These are phyloP conservation scores for Tragelaphus eurycerus DNA, from an alignment of 2,797 vertebrate genomes.

Conservation along the genomic window DNA sequence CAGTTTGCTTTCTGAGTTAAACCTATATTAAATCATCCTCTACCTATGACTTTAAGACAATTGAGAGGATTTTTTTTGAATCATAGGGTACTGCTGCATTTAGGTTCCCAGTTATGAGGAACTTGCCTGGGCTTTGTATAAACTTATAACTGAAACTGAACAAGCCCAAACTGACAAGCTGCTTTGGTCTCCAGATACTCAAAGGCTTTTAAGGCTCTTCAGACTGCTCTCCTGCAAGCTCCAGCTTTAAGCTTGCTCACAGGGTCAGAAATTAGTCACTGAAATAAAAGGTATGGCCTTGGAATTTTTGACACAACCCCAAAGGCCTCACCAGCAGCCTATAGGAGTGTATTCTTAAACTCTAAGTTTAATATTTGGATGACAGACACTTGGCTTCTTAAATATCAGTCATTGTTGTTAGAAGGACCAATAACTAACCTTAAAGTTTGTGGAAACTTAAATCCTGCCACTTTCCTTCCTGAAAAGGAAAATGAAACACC, in stretches of 20 bases:
- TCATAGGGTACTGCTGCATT: neutral
- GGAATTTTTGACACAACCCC: neutral
- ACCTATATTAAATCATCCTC: neutral
- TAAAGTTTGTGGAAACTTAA: neutral
- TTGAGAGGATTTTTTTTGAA: neutral
- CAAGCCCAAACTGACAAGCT: neutral
- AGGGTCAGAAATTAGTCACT: neutral
- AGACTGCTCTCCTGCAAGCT: neutral
- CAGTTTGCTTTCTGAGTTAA: neutral
- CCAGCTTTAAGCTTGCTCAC: neutral
- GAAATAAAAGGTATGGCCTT: neutral
- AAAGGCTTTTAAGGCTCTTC: neutral
- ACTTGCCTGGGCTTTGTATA: neutral
- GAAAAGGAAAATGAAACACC: neutral
- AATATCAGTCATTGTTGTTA: neutral
- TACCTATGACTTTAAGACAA: neutral
- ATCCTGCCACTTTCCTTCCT: neutral
- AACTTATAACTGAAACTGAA: neutral
- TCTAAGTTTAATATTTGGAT: neutral
- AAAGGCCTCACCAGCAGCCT: neutral
- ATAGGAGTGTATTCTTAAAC: neutral
- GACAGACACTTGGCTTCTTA: neutral
- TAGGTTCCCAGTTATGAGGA: neutral
- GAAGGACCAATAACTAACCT: neutral
- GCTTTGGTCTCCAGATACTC: neutral